Base-by-base conservation (phyloP, 1,140 invertebrate genomes). In the Ganaspis sp. region DNA sequence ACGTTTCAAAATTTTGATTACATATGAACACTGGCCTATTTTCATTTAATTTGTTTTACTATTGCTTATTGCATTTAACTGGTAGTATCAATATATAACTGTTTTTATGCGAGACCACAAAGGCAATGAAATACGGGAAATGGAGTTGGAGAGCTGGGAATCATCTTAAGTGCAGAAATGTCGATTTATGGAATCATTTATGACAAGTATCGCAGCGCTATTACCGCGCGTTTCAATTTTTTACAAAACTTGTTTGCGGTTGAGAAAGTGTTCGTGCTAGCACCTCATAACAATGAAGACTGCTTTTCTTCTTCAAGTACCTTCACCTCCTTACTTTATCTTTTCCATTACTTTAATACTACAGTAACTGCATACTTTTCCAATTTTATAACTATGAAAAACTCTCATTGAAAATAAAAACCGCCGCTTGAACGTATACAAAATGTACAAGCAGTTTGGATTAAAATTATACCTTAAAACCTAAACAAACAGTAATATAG, bases 221-320 rank as follows among this genome's bases (percentile, higher is more conserved):
- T 64, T 64, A 64, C 21, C 21, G 15, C 15, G 23, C 12, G 23
- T 26, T 64, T 64, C 19, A 64, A 64, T 64, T 64, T 64, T 64
- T 29, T 23, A 64, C 54, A 29, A 64, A 64, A 64, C 21, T 64
- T 29, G 23, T 64, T 26, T 64, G 54, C 54, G 54, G 54, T 29
- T 64, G 12, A 64, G 54, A 64, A 64, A n/a, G 53, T 54, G 19
- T 54, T 9, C 6, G 9, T 54, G 17, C 19, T 8, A 1, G 21
- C 21, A 12, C 53, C 21, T 54, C 9, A 54, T 54, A 23, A 49
- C n/a, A 49, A 49, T 49, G 1, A n/a, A n/a, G 19, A 53, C 8
- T 26, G 9, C 12, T 58, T 58, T 58, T 58, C 54, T 58, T 58
- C 0, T 58, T 58, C 1, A 58, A 58, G 21, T 64, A 64, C 26